Conservation (phyloP, 2,113 vertebrate genomes). For the Micronycteris hirsuta region DNA sequence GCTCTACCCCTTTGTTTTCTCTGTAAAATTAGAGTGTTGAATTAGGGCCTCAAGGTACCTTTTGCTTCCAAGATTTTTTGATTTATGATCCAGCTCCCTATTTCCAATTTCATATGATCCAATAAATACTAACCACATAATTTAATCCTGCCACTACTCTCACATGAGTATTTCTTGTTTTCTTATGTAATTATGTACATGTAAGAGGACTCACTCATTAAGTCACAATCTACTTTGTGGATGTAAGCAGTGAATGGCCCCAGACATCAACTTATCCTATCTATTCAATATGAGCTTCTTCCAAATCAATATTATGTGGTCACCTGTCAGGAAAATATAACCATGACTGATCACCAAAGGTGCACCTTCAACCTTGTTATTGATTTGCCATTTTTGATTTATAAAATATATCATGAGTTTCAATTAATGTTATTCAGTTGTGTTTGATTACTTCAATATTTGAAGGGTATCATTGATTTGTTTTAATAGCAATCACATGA, state of each 20-base stretch:
- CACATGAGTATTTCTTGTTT: background rate
- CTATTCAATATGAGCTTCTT: constrained; percentile 22
- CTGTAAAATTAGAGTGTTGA: background rate
- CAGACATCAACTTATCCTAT: background rate
- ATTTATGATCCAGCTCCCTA: background rate
- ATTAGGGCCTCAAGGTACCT: background rate
- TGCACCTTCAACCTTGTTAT: constrained; percentile 45
- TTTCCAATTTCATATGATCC: background rate
- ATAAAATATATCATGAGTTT: constrained; percentile 62
- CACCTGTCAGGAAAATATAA: constrained; percentile 48
- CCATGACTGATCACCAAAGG: constrained; percentile 48
- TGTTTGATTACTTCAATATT: constrained; percentile 2
- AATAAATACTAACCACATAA: constrained; percentile 1
- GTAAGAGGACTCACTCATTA: background rate
- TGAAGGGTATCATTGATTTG: constrained; percentile 37
- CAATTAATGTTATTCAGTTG: constrained; percentile 37
- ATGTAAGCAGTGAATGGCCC: background rate
- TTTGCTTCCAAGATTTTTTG: background rate
- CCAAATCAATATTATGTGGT: constrained; percentile 53
- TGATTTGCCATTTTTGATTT: constrained; percentile 55
- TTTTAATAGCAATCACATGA: constrained; percentile 25
- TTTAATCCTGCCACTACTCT: background rate
- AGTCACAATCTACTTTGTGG: background rate
- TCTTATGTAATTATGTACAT: background rate
- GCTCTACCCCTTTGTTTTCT: background rate